A percentile compares a stretch with the other conserved stretches of the same genome.
Evolutionary conservation across 2,888 invertebrate species (phyloP).

Genomic region (Drosophila quinaria): DNA sequence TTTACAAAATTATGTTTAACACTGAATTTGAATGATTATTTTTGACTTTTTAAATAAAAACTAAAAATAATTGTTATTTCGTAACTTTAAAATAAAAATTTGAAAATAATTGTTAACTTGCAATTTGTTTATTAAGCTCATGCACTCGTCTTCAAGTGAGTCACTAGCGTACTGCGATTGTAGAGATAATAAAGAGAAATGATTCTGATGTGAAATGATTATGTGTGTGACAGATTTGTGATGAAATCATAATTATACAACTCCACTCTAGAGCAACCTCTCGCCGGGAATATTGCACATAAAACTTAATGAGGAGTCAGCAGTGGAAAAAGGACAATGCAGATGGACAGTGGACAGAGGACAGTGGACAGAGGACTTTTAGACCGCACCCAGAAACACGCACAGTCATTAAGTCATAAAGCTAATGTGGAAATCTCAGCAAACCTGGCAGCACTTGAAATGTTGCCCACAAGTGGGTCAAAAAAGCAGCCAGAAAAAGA

Average conservation of each 20-base stretch:
- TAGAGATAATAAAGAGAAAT: too few relatives aligned
- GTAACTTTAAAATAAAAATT: too few relatives aligned
- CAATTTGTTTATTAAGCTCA: too few relatives aligned
- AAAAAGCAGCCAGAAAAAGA: conserved; percentile 1
- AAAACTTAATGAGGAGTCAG: not conserved
- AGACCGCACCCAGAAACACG: conserved; percentile 39
- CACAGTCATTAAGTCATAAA: conserved; percentile 69
- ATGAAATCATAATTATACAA: not conserved
- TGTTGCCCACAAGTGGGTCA: conserved; percentile 33
- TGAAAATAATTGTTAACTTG: too few relatives aligned
- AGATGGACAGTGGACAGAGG: not conserved
- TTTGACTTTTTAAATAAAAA: too few relatives aligned
- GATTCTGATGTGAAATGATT: too few relatives aligned
- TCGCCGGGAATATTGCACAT: conserved; percentile 1
- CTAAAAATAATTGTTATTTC: too few relatives aligned
- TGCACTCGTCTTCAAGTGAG: too few relatives aligned
- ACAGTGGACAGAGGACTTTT: not conserved
- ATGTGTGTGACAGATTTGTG: not conserved
- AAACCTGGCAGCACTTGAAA: conserved; percentile 41
- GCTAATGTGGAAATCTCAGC: conserved; percentile 68
- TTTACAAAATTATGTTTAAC: too few relatives aligned
- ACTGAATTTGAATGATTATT: too few relatives aligned
- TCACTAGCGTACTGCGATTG: too few relatives aligned
- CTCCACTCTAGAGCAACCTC: not conserved
- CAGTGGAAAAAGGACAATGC: conserved; percentile 9